phyloP scores from a whole-genome alignment of 2,888 invertebrate genomes.

The Pherbina coryleti region DNA sequence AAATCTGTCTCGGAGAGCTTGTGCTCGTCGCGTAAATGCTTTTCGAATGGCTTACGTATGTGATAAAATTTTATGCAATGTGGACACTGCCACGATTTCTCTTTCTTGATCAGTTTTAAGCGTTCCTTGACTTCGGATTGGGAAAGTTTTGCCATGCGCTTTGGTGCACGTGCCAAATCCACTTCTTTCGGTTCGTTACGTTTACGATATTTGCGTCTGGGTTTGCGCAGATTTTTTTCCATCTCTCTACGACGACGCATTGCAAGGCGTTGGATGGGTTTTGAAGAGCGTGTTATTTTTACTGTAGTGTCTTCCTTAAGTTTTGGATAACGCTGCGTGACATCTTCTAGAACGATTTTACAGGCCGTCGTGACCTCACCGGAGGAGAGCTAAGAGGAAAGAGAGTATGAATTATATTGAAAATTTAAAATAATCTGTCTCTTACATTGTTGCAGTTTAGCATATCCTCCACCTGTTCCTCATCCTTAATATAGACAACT shows the following conservation, averaged over 20 bases:
- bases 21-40: conserved; percentile 65
- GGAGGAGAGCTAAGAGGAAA: not conserved
- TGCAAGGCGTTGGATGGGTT: conserved; percentile 21
- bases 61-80: conserved; percentile 66
- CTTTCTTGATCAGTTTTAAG: conserved; percentile 60
- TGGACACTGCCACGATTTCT: conserved; percentile 62
- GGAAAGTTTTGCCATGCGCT: conserved; percentile 59
- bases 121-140: conserved; percentile 62
- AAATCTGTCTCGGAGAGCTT: conserved; percentile 57
- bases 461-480: conserved; percentile 54
- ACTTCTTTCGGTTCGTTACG: conserved; percentile 41
- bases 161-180: conserved; percentile 39
- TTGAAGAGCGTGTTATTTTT: conserved; percentile 40
- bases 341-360: conserved; percentile 49
- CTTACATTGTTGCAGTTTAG: conserved; percentile 53
- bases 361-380: conserved; percentile 43
- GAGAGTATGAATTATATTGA: not conserved
- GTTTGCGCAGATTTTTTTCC: conserved; percentile 16
- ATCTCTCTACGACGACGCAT: conserved; percentile 10
- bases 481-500: conserved; percentile 55
- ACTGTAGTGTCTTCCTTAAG: conserved; percentile 42
- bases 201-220: conserved; percentile 54
- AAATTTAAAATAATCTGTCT: not conserved
- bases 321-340: conserved; percentile 45
- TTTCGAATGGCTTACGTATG: conserved; percentile 65